Percentiles rank a stretch among this genome's conserved stretches.
Evolutionary conservation across 2,113 vertebrate species (phyloP).

Genomic region (Suricata suricatta): DNA sequence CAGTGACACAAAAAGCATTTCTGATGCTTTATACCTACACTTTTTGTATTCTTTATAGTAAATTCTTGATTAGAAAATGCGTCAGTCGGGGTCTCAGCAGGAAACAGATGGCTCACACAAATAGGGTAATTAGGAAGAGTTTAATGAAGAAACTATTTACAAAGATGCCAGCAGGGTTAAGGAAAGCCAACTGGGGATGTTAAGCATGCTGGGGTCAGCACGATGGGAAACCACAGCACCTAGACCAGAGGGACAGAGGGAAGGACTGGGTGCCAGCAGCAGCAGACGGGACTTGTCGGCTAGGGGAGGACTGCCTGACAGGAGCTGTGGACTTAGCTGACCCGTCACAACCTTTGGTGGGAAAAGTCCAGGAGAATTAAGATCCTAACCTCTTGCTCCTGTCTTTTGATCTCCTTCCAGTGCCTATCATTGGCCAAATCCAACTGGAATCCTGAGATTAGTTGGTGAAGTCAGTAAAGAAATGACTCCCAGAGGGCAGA

Average conservation of each 20-base stretch:
- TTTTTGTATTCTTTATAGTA: conserved; percentile 17
- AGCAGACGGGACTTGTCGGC: background rate
- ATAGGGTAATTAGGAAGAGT: conserved; percentile 70
- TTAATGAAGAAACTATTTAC: conserved; percentile 75
- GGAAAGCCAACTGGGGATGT: conserved; percentile 19
- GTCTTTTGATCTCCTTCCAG: background rate
- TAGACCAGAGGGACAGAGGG: background rate
- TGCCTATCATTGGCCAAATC: background rate
- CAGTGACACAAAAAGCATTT: background rate
- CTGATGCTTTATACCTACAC: background rate
- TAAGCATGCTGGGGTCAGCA: background rate
- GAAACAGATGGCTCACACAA: conserved; percentile 74
- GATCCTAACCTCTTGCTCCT: background rate
- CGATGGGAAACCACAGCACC: background rate
- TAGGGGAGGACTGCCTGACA: background rate
- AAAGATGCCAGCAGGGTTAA: conserved; percentile 44
- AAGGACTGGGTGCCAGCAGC: background rate
- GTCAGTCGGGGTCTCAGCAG: conserved; percentile 63
- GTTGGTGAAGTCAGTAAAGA: background rate
- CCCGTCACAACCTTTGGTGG: background rate
- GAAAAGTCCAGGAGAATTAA: background rate
- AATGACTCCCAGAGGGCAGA: background rate
- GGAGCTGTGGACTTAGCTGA: background rate
- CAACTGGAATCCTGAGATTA: background rate
- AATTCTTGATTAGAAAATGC: conserved; percentile 61